Evolutionary conservation across 2,888 invertebrate species (phyloP), one percentile per base, ranked within the genome.

Genomic region (Cryptus armator): DNA sequence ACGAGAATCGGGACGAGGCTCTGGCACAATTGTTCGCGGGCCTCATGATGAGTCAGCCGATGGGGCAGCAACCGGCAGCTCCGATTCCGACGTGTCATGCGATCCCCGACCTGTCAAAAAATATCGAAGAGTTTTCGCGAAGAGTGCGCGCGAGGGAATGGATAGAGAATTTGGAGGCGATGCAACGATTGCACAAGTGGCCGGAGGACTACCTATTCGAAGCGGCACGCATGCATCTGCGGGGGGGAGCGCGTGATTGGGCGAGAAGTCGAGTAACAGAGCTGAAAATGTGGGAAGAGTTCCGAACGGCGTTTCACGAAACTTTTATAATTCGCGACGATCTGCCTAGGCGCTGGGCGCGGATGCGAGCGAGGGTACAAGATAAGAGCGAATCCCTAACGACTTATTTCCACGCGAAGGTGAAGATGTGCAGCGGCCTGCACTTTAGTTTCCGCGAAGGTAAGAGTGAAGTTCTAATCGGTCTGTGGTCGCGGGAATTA

Each of bases 121-220:
- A 24, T 9, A 56, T 56, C 10, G 56, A 19, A 19, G 24, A 56
- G 2, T 56, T 56, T 24, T 19, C 56, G 56, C 10, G 56, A 19
- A 19, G 56, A 0, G 24, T 19, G 7, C 19, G 56, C 2, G 24
- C 56, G 10, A 7, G 56, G 0, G 66, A 66, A 43, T 66, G 66
- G 66, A n/a, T 66, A 1, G 66, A 66, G 3, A 66, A 66, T 19
- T 9, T 66, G 7, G 66, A 66, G 16, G 2, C 37, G 12, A 66
- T 66, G 66, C 66, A 66, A 43, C 44, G 10, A 7, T 16, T 66
- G 0, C 66, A 66, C n/a, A 66, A 16, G 10, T 66, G 66, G 66
- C 66, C 66, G n/a, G 66, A 56, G 24, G 56, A 56, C 9, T 56
- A 19, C 2, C 24, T 56, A 24, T 56, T 24, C 56, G 19, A 24